Evolutionary conservation across 2,113 vertebrate genomes (phyloP).

Genomic region (Atrichornis clamosus): DNA sequence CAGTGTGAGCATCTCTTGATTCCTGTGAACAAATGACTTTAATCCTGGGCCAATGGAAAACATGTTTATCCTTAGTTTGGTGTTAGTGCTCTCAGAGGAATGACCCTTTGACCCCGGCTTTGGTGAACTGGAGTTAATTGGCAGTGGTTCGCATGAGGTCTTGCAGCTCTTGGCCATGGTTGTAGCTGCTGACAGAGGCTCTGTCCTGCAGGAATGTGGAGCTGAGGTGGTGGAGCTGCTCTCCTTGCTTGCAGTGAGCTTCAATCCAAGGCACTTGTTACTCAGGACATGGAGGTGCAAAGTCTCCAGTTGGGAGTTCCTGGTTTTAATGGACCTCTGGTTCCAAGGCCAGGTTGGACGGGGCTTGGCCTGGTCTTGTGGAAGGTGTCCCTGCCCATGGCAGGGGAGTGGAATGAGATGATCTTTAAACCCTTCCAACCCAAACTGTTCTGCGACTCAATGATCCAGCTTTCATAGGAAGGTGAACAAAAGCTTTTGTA

Average conservation of each 20-base stretch:
- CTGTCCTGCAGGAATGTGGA: not conserved
- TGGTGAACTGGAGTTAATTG: not conserved
- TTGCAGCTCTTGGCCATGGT: not conserved
- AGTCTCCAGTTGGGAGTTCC: not conserved
- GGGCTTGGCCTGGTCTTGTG: not conserved
- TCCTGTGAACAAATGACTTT: not conserved
- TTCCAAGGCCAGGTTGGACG: not conserved
- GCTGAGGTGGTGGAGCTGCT: not conserved
- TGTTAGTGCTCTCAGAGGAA: not conserved
- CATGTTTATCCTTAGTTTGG: not conserved
- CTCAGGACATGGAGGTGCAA: not conserved
- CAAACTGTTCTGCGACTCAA: not conserved
- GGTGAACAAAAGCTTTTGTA: not conserved
- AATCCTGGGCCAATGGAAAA: not conserved
- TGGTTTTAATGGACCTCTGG: not conserved
- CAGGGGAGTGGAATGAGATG: not conserved
- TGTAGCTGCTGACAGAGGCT: accelerated
- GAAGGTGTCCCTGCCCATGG: not conserved
- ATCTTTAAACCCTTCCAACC: not conserved
- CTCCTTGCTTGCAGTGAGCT: not conserved
- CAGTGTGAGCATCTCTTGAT: not conserved
- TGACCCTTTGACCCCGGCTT: not conserved
- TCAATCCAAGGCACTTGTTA: slow-evolving; percentile 22
- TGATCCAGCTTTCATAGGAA: accelerated
- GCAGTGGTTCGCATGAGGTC: not conserved